Evolutionary conservation across 2,797 vertebrate species (phyloP), one percentile per base, ranked within the genome.

Genomic region (Sciaenops ocellatus): DNA sequence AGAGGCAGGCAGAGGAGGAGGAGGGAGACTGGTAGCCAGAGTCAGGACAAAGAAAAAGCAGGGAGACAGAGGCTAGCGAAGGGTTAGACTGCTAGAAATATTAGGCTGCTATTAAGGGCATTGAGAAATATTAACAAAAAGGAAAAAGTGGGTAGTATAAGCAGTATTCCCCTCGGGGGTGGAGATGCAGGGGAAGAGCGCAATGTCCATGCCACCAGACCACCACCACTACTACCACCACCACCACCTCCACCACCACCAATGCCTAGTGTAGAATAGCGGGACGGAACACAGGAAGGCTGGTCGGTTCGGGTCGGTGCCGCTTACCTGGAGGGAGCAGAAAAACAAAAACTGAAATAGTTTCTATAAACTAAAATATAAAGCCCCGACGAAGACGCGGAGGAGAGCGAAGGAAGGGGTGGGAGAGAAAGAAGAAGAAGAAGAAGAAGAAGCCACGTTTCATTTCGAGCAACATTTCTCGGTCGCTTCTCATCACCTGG

Each of bases 21-120:
- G 97, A 96, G 96, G 96, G 96, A 95, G 91, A 87, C 93, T 92
- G 93, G 93, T 93, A 94, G 92, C 95, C 95, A 96, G 97, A 97
- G 97, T 97, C 97, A 97, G 97, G 97, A 98, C 97, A 99, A 98
- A 98, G 98, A 97, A 97, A 96, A 97, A 95, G 93, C 93, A 94
- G 94, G 95, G 96, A 97, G 96, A 97, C 96, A 96, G 97, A 97
- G 97, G 96, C 97, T 96, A 97, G 96, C 97, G 96, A 92, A 96
- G 95, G 94, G 89, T 91, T 87, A 85, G 85, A 84, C 82, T 82
- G 70, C 10, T n/a, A 47, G 70, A 82, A 82, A 82, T 73, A 89
- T 89, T 85, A 91, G 91, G 82, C 85, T 89, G 83, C 73, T 78
- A 88, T 87, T 86, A 63, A 81, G 80, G 81, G 78, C 87, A 73